Conservation (phyloP, 2,113 vertebrate genomes). For the Cavia porcellus region DNA sequence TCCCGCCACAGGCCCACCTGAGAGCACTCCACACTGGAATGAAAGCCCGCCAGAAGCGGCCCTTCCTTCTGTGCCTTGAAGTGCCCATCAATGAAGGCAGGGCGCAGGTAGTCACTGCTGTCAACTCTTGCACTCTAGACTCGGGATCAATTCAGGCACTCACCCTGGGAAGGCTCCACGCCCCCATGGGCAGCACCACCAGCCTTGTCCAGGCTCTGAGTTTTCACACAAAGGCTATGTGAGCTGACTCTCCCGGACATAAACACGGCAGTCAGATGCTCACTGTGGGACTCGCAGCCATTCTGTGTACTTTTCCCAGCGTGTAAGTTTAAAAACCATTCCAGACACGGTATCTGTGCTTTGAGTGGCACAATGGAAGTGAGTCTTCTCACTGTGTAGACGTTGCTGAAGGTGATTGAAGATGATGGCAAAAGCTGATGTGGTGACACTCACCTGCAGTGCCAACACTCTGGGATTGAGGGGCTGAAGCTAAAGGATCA, state of each 20-base stretch:
- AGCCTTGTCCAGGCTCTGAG: rapidly evolving
- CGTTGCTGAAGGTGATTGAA: rapidly evolving
- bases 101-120: not conserved
- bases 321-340: rapidly evolving
- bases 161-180: not conserved
- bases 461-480: not conserved
- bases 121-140: not conserved
- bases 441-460: not conserved
- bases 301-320: not conserved
- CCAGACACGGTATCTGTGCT: not conserved
- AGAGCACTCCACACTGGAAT: conserved; percentile 32
- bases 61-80: conserved; percentile 70
- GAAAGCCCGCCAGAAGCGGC: conserved; percentile 70
- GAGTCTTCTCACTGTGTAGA: not conserved
- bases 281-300: not conserved
- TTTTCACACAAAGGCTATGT: not conserved
- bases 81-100: not conserved
- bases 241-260: not conserved
- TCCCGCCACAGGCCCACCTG: not conserved
- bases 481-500: not conserved
- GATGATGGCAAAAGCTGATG: not conserved
- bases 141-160: not conserved
- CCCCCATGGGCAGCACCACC: rapidly evolving
- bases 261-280: not conserved
- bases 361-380: rapidly evolving